Conservation (phyloP, 2,797 vertebrate genomes). For the Liasis olivaceus region DNA sequence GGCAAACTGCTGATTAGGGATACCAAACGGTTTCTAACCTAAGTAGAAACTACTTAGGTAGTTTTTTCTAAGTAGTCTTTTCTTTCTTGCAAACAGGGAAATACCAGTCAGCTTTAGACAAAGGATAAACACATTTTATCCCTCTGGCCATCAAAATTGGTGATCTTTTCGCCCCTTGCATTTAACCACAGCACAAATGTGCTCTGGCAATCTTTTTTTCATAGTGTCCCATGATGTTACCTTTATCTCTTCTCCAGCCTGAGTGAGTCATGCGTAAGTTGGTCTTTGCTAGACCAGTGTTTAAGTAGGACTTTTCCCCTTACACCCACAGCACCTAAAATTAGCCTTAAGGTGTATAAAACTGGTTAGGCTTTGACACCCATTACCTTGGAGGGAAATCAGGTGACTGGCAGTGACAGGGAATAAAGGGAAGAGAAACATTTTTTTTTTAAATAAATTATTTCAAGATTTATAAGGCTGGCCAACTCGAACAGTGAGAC, state of each 20-base stretch:
- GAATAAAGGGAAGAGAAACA: too few relatives aligned
- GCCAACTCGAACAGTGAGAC: too few relatives aligned
- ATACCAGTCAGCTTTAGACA: not conserved
- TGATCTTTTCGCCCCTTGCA: not conserved
- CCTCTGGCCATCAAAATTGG: not conserved
- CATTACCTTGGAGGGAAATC: too few relatives aligned
- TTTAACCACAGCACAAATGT: not conserved
- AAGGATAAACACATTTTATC: not conserved
- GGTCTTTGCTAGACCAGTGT: not conserved
- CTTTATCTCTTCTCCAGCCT: not conserved
- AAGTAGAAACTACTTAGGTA: not conserved
- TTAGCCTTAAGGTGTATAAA: not conserved
- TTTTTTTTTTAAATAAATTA: too few relatives aligned
- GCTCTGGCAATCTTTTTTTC: not conserved
- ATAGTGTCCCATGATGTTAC: not conserved
- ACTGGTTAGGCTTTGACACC: not conserved
- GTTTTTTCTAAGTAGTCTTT: constrained; percentile 12
- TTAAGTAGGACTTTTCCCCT: not conserved
- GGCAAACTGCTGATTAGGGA: constrained; percentile 7
- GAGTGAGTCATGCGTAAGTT: not conserved
- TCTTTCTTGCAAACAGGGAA: constrained; percentile 26
- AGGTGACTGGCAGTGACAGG: too few relatives aligned
- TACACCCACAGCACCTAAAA: not conserved
- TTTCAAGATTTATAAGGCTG: too few relatives aligned
- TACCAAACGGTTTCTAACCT: constrained; percentile 11